phyloP scores from a whole-genome alignment of 2,113 vertebrate species.

The Herpetotheres cachinnans region DNA sequence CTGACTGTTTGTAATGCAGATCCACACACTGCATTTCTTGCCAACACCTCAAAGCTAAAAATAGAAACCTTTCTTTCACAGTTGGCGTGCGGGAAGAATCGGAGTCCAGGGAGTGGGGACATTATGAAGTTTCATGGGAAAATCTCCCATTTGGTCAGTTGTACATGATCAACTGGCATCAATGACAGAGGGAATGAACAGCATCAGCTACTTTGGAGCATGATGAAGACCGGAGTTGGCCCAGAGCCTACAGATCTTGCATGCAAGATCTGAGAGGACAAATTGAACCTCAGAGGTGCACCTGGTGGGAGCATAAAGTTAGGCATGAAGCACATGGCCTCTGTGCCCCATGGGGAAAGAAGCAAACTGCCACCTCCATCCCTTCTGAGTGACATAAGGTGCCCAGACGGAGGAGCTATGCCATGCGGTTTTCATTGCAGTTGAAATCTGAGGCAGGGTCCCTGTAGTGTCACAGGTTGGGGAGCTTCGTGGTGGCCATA shows the following conservation, averaged over 20 bases:
- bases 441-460: not conserved
- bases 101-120: not conserved
- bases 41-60: slow-evolving; percentile 18
- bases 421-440: fast-evolving
- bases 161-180: not conserved
- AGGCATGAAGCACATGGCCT: not conserved
- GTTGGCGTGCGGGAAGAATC: not conserved
- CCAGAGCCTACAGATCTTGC: not conserved
- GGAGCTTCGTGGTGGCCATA: not conserved
- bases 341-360: not conserved
- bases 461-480: not conserved
- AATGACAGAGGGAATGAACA: not conserved
- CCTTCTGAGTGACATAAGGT: not conserved
- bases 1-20: not conserved
- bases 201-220: not conserved
- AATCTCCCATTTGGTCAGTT: not conserved
- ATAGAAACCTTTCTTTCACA: not conserved
- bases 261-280: not conserved
- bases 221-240: not conserved
- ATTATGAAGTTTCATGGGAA: not conserved
- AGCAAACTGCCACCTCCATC: not conserved
- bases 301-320: not conserved
- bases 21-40: not conserved
- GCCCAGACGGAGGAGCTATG: not conserved
- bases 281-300: not conserved